Evolutionary conservation across 2,113 vertebrate genomes (phyloP).

Genomic region (Vicugna pacos): DNA sequence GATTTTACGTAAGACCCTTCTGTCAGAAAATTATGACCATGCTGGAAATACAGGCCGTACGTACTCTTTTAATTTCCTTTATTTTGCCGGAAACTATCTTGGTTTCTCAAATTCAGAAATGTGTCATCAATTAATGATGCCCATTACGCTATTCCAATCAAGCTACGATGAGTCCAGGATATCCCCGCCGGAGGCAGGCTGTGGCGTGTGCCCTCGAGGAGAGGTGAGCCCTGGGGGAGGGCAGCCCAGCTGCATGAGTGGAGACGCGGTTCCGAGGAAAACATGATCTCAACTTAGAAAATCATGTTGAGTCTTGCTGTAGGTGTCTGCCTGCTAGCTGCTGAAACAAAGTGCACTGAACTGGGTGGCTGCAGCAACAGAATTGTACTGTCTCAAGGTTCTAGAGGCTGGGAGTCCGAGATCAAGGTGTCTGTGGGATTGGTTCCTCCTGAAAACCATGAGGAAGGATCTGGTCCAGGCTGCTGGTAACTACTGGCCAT

Average conservation of each 20-base stretch:
- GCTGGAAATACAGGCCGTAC: neutral
- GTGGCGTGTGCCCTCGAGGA: rapidly evolving
- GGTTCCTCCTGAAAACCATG: neutral
- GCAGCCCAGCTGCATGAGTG: rapidly evolving
- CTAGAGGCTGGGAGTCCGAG: neutral
- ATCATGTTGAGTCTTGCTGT: rapidly evolving
- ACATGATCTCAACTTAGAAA: neutral
- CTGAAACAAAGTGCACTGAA: neutral
- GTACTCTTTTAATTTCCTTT: neutral
- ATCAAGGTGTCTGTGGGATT: neutral
- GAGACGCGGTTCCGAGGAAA: neutral
- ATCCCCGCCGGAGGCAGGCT: neutral
- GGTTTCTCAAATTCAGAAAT: conserved; percentile 1
- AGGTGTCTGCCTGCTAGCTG: no score
- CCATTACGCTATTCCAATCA: neutral
- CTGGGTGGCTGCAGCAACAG: neutral
- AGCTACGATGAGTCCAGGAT: neutral
- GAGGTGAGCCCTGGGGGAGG: neutral
- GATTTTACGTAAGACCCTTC: neutral
- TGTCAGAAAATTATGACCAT: neutral
- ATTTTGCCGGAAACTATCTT: neutral
- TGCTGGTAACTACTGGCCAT: neutral
- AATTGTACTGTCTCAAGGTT: neutral
- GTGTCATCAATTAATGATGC: neutral
- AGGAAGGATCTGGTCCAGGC: neutral